Base-by-base conservation (phyloP, 2,113 vertebrate species). In the Malaclemys terrapin region DNA sequence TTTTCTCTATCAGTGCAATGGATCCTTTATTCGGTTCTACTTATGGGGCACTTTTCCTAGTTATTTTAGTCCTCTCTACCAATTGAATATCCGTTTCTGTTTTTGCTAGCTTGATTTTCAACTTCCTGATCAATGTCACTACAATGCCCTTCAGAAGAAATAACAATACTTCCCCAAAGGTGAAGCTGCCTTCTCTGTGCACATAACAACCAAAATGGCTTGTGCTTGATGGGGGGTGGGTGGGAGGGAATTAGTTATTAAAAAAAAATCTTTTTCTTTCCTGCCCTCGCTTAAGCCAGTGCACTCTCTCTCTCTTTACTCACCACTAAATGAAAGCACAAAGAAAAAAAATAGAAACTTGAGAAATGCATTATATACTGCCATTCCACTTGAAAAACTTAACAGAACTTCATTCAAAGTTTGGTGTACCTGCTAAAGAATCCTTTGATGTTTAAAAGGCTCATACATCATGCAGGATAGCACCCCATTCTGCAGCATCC, bases 401-500 rank as follows among this genome's bases (percentile, higher is more conserved):
- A 91, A 84, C 45, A 25, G 78, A 52, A 78, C 85, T 93, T 81
- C 76, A 97, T 95, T 90, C 93, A 96, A 95, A 97, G 88, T 65
- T 85, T 93, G 54, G 75, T 53, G 89, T 88, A 83, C 54, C 59
- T 94, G 62, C 88, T 96, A 89, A 88, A 45, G 75, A 93, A 87
- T 82, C 88, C 91, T 96, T 94, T 94, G 89, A 96, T 96, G 84
- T 93, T 97, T 92, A 94, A 95, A 94, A 92, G 57, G 94, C 84
- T 89, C 91, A 95, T 95, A 92, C 82, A 95, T 97, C 94, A 86
- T 87, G 69, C 75, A 93, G 85, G 16, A 42, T 82, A 94, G 92
- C 78, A 91, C 42, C 31, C 87, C 88, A 87, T 80, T 94, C 89
- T 85, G 84, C 31, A 94, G 82, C 25, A 90, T 53, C 29, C 79